Evolutionary conservation across 1,140 invertebrate species (phyloP).

Genomic region (Drosophila malerkotliana): DNA sequence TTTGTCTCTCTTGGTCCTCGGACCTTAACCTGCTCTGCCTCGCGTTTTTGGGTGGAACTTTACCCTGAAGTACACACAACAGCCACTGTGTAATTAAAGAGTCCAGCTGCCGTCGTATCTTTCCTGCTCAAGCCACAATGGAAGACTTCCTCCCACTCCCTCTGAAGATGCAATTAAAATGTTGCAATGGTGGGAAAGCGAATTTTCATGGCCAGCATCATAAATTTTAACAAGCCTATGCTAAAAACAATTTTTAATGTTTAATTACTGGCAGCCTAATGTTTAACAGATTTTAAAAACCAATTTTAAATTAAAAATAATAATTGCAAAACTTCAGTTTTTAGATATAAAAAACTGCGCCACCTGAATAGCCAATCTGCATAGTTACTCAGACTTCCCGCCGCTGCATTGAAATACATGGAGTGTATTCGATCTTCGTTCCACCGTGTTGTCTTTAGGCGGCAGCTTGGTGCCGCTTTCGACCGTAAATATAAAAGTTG

Average conservation of each 20-base stretch:
- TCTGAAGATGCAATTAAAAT: slow-evolving; percentile 45
- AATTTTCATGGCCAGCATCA: slow-evolving; percentile 6
- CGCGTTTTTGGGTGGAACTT: slow-evolving; percentile 42
- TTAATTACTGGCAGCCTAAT: too few species aligned
- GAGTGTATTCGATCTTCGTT: slow-evolving; percentile 46
- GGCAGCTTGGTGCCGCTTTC: slow-evolving; percentile 8
- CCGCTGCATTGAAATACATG: slow-evolving; percentile 18
- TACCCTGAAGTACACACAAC: slow-evolving; percentile 44
- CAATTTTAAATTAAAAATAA: too few species aligned
- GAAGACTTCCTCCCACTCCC: neutral
- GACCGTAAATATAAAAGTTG: slow-evolving; percentile 79
- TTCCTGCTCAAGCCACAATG: slow-evolving; percentile 33
- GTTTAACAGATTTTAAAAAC: too few species aligned
- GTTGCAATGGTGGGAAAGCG: slow-evolving; percentile 6
- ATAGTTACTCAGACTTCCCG: slow-evolving; percentile 27
- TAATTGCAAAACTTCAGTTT: neutral
- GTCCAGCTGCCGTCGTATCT: slow-evolving; percentile 57
- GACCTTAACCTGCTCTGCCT: slow-evolving; percentile 12
- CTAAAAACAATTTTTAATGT: neutral
- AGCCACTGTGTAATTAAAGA: slow-evolving; percentile 77
- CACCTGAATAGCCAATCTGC: slow-evolving; percentile 14
- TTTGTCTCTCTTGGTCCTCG: too few species aligned
- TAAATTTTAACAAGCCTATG: neutral
- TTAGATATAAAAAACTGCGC: neutral
- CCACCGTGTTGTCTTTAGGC: neutral